Conservation (phyloP, 2,888 invertebrate genomes). For the Apomyelois bistriatella region DNA sequence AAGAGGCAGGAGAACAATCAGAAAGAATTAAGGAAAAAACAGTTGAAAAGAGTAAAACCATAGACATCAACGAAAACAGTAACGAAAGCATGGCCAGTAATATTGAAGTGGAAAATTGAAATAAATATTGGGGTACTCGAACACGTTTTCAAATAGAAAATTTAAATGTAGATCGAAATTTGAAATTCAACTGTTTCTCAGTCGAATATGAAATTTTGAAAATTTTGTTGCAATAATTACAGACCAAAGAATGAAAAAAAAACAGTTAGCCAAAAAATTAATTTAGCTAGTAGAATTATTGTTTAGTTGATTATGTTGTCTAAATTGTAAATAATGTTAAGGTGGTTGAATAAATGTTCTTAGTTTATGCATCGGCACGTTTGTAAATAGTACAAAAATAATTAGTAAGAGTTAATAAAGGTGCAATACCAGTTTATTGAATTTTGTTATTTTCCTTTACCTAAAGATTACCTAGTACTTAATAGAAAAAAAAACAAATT, state of each 20-base stretch:
- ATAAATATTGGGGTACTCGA: background rate
- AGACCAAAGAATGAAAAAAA: slow-evolving; percentile 31
- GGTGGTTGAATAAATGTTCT: slow-evolving; percentile 46
- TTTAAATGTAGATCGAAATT: background rate
- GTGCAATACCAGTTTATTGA: slow-evolving; percentile 50
- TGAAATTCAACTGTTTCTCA: background rate
- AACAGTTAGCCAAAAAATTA: slow-evolving; percentile 43
- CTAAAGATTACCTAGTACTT: no score
- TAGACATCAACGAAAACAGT: slow-evolving; percentile 67
- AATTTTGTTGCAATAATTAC: slow-evolving; percentile 11
- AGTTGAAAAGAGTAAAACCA: slow-evolving; percentile 45
- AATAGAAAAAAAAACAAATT: no score
- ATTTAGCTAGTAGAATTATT: slow-evolving; percentile 52
- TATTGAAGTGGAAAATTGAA: slow-evolving; percentile 73
- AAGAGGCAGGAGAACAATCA: slow-evolving; percentile 43
- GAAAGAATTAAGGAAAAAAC: slow-evolving; percentile 46
- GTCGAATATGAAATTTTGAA: no score
- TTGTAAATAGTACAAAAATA: slow-evolving; percentile 68
- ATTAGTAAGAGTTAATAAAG: slow-evolving; percentile 54
- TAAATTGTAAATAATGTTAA: slow-evolving; percentile 50
- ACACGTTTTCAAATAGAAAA: background rate
- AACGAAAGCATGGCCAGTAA: slow-evolving; percentile 76
- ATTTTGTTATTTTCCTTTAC: slow-evolving; percentile 4
- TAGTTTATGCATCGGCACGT: slow-evolving; percentile 54
- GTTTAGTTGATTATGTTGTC: slow-evolving; percentile 50